Evolutionary conservation across 1,140 invertebrate genomes (phyloP).

Genomic region (Melipona quadrifasciata): DNA sequence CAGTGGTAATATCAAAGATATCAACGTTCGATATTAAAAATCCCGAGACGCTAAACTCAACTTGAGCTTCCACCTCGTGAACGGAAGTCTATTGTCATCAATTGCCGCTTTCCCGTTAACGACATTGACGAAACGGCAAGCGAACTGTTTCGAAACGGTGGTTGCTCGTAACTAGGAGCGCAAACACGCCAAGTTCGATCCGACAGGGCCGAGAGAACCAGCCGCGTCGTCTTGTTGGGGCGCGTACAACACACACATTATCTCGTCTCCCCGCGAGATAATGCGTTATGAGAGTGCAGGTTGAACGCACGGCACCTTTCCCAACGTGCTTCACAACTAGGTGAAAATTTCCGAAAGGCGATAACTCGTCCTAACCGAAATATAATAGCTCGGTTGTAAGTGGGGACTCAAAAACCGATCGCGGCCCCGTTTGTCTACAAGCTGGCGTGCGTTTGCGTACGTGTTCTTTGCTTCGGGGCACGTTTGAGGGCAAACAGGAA

Average conservation of each 20-base stretch:
- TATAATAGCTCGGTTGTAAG: slow-evolving; percentile 18
- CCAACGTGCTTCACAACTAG: slow-evolving; percentile 11
- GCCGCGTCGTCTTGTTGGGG: background rate
- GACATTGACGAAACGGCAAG: slow-evolving; percentile 12
- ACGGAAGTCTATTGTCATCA: background rate
- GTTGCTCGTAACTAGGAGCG: slow-evolving; percentile 9
- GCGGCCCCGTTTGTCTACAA: slow-evolving; percentile 24
- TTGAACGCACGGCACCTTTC: slow-evolving; percentile 41
- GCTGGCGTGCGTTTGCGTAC: background rate
- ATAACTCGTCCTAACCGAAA: slow-evolving; percentile 59
- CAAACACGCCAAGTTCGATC: slow-evolving; percentile 23
- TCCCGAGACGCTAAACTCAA: background rate
- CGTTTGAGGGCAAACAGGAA: slow-evolving; percentile 70
- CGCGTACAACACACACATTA: background rate
- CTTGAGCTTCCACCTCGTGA: no score
- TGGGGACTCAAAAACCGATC: background rate
- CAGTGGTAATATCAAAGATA: no score
- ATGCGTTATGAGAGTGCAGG: slow-evolving; percentile 13
- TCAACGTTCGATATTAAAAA: background rate
- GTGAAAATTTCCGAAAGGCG: slow-evolving; percentile 57
- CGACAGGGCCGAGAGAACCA: background rate
- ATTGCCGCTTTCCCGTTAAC: background rate
- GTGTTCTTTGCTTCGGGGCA: slow-evolving; percentile 8
- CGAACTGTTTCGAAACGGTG: background rate
- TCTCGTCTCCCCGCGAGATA: slow-evolving; percentile 22